Conservation (phyloP, 2,888 invertebrate genomes). For the Drosophila paucipuncta region DNA sequence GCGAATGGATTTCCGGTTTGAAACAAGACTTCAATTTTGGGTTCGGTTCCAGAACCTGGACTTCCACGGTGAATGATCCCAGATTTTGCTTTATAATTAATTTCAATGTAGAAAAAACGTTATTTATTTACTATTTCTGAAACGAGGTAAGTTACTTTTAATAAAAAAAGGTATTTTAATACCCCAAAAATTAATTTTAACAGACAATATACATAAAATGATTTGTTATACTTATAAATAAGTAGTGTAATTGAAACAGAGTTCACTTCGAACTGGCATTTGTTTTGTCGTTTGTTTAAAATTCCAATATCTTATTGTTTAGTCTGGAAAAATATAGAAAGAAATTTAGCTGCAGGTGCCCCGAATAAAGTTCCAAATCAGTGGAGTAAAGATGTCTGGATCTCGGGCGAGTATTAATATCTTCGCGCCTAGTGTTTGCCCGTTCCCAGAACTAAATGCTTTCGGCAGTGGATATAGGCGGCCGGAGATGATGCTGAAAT, state of each 20-base stretch:
- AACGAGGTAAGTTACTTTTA: not conserved
- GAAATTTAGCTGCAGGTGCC: not conserved
- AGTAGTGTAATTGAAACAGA: not conserved
- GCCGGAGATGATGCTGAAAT: conserved; percentile 4
- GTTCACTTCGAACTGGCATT: not conserved
- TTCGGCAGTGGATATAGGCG: conserved; percentile 12
- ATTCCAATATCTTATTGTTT: conserved; percentile 8
- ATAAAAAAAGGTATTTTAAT: not conserved
- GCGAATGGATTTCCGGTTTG: not conserved
- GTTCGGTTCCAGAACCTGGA: not conserved
- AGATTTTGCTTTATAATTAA: not conserved
- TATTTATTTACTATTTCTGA: not conserved
- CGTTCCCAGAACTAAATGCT: conserved; percentile 47
- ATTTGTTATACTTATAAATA: too few relatives aligned
- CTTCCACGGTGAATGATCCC: not conserved
- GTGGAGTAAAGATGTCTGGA: conserved; percentile 31
- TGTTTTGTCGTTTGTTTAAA: conserved; percentile 3
- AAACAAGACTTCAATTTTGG: not conserved
- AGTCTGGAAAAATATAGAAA: not conserved
- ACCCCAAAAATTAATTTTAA: not conserved
- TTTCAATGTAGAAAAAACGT: not conserved
- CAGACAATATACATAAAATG: too few relatives aligned
- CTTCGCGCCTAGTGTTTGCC: conserved; percentile 37
- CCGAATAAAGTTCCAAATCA: not conserved
- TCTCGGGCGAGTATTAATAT: conserved; percentile 39